phyloP scores from a whole-genome alignment of 2,888 invertebrate genomes.

The Anagyrus pseudococci region DNA sequence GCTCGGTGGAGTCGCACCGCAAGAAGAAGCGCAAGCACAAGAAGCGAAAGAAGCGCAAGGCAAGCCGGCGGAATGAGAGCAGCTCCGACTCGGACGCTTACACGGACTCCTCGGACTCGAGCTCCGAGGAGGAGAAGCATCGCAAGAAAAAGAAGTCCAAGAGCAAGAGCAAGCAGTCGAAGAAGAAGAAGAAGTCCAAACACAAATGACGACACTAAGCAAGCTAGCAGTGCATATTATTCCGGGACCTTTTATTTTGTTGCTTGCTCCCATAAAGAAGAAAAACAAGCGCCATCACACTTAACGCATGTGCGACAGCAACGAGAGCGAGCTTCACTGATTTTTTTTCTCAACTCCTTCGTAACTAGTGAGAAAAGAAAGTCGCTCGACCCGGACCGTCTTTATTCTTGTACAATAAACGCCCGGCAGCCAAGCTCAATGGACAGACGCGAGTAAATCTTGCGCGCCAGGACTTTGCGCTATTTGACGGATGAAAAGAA shows the following conservation, averaged over 20 bases:
- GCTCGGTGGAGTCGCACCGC: conserved; percentile 63
- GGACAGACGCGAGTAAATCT: too few relatives aligned
- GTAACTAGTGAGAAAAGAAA: neutral
- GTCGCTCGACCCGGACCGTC: too few relatives aligned
- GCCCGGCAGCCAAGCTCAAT: too few relatives aligned
- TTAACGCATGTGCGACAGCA: neutral
- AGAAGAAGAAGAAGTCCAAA: conserved; percentile 77
- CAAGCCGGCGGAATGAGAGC: conserved; percentile 68
- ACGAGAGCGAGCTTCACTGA: neutral
- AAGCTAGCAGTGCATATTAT: neutral
- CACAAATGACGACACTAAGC: conserved; percentile 62
- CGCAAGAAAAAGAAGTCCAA: conserved; percentile 73
- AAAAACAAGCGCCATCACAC: neutral
- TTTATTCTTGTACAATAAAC: too few relatives aligned
- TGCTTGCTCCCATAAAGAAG: neutral
- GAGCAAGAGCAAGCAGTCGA: conserved; percentile 73
- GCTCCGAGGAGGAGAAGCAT: conserved; percentile 71
- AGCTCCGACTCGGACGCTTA: conserved; percentile 71
- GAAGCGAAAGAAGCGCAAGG: conserved; percentile 65
- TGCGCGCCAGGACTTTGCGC: too few relatives aligned
- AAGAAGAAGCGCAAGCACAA: conserved; percentile 71
- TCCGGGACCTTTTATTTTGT: conserved; percentile 6
- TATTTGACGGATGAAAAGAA: neutral
- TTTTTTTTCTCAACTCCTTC: neutral
- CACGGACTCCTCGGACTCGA: conserved; percentile 69